These are phyloP conservation scores for Papilio polyxenes DNA, from an alignment of 1,140 invertebrate species.

Conservation along the genomic window DNA sequence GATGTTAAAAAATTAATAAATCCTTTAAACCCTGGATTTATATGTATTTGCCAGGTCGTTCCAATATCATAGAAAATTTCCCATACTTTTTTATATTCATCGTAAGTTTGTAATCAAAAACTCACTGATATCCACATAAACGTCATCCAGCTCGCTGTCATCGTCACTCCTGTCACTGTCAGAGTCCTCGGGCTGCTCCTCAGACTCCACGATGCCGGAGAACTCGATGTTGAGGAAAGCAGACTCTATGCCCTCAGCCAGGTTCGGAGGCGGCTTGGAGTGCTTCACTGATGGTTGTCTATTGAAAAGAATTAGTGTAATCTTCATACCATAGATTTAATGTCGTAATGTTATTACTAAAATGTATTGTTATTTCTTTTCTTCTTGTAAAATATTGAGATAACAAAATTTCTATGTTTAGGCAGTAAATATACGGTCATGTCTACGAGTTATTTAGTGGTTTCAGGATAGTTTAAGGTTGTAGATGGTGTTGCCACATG, in stretches of 20 bases:
- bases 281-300: slow-evolving; percentile 74
- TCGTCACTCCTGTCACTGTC: slow-evolving; percentile 72
- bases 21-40: too few species aligned
- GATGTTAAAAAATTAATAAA: too few species aligned
- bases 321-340: too few species aligned
- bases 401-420: too few species aligned
- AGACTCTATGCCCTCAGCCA: slow-evolving; percentile 77
- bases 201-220: slow-evolving; percentile 79
- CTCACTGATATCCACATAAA: slow-evolving; percentile 78
- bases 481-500: too few species aligned
- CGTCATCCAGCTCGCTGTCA: slow-evolving; percentile 75
- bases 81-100: background rate
- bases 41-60: too few species aligned
- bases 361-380: too few species aligned
- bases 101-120: slow-evolving; percentile 11
- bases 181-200: slow-evolving; percentile 69
- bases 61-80: background rate
- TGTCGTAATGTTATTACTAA: too few species aligned
- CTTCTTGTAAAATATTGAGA: too few species aligned
- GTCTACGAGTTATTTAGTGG: too few species aligned
- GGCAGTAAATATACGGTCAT: too few species aligned
- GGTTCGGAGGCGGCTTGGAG: slow-evolving; percentile 70
- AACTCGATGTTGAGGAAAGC: slow-evolving; percentile 80
- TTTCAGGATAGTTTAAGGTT: too few species aligned
- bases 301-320: slow-evolving; percentile 15